A percentile compares a stretch with the other conserved stretches of the same genome.
Conservation (phyloP, 2,888 invertebrate species). For the Pristionchus mayeri region DNA sequence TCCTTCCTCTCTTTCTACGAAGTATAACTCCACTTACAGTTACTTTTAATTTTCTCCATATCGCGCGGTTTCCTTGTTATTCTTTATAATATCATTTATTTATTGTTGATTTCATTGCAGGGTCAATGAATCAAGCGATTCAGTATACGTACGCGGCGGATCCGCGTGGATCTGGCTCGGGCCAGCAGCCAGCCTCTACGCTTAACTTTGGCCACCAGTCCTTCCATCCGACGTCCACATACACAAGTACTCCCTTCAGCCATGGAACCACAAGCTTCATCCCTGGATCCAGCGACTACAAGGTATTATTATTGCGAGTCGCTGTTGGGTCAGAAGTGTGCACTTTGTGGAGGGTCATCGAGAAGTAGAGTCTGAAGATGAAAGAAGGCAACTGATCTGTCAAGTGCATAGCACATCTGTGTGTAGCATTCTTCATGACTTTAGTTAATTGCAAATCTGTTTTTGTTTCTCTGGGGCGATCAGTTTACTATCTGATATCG, state of each 20-base stretch:
- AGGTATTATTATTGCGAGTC: constrained; percentile 4
- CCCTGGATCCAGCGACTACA: constrained; percentile 51
- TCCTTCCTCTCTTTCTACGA: not conserved
- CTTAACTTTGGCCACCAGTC: constrained; percentile 60
- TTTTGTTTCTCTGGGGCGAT: constrained; percentile 15
- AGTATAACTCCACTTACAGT: too few relatives aligned
- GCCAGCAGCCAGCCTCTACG: constrained; percentile 56
- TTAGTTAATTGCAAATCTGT: not conserved
- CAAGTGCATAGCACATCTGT: constrained; percentile 15
- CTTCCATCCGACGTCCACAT: constrained; percentile 58
- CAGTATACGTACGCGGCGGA: constrained; percentile 60
- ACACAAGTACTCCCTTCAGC: constrained; percentile 57
- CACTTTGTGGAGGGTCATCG: not conserved
- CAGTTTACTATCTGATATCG: constrained; percentile 43
- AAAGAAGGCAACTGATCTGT: not conserved
- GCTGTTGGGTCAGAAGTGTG: not conserved
- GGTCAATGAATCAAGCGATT: constrained; percentile 62
- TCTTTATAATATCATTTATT: not conserved
- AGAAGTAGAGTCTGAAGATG: constrained; percentile 24
- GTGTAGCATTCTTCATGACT: not conserved
- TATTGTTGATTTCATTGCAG: constrained; percentile 9
- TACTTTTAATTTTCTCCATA: not conserved
- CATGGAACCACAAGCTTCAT: constrained; percentile 61
- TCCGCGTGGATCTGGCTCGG: constrained; percentile 55
- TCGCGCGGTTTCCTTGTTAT: not conserved